Base-by-base conservation (phyloP, 2,113 vertebrate species). In the Cochlearius cochlearius region DNA sequence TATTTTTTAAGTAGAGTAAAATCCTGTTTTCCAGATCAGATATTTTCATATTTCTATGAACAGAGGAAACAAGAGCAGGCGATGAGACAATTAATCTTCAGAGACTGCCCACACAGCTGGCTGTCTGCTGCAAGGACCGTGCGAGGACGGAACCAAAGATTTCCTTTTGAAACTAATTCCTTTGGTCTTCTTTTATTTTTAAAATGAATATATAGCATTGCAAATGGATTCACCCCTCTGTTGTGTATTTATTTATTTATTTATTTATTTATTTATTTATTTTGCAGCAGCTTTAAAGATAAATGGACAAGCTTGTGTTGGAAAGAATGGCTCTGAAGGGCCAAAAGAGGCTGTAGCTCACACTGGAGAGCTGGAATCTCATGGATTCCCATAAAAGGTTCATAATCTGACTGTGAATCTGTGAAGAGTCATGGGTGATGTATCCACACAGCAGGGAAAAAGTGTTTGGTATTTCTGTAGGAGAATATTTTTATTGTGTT, bases 21-120 rank as follows among this genome's bases (percentile, higher is more conserved):
- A 88, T 88, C 76, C 64, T 88, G 15, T 91, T 97, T 97, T 96
- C 90, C 86, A 95, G 69, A 93, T 94, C 0, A 15, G 75, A 59
- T 95, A 96, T 97, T 97, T 97, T 96, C 71, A 27, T 97, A 94
- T 98, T 93, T 94, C 91, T 97, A 68, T 90, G 72, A 92, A 88
- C 39, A 95, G 94, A 96, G 76, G 96, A 96, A 96, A 80, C 59
- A 94, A 94, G 89, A 73, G 88, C 92, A 91, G 91, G 86, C 12
- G 1, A 87, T 91, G 96, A 97, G 96, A 97, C 94, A 95, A 97
- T 93, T 78, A 96, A 95, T 79, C 95, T 97, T 94, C 76, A 63
- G 96, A 95, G 97, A 52, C 89, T 45, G 93, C 97, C 98, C 97
- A 97, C 96, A 96, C 96, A 97, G 93, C 95, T 96, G 66, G 60